Evolutionary conservation across 1,140 invertebrate species (phyloP).

Genomic region (Pseudomyrmex pallidus): DNA sequence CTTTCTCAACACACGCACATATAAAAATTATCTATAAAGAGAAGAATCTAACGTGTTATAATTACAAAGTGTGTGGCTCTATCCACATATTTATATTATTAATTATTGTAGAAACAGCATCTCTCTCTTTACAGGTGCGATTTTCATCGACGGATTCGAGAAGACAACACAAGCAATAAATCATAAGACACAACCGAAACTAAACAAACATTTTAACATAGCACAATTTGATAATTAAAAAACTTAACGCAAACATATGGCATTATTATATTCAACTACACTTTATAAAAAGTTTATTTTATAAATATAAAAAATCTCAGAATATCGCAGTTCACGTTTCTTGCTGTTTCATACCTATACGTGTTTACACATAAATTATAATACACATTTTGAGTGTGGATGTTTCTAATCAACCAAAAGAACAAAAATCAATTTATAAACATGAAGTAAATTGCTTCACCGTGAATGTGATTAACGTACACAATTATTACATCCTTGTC

Average conservation of each 20-base stretch:
- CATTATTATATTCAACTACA: not conserved
- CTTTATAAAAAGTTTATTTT: not conserved
- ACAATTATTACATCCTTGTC: conserved; percentile 3
- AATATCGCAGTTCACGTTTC: not conserved
- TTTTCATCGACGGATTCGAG: conserved; percentile 56
- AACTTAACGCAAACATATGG: not conserved
- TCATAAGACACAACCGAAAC: not conserved
- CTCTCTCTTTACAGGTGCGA: conserved; percentile 61
- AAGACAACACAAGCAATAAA: conserved; percentile 5
- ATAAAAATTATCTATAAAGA: conserved; percentile 74
- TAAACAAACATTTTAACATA: not conserved
- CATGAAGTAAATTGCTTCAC: not conserved
- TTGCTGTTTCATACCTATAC: not conserved
- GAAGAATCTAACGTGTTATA: conserved; percentile 66
- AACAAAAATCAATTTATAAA: not conserved
- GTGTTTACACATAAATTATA: conserved; percentile 18
- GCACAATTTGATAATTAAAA: not conserved
- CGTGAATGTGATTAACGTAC: not conserved
- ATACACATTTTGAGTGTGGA: not conserved
- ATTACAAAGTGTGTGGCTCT: conserved; percentile 73
- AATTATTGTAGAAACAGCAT: conserved; percentile 66
- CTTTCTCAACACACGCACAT: conserved; percentile 61
- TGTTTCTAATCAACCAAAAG: not conserved
- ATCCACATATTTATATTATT: conserved; percentile 74
- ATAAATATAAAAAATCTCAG: conserved; percentile 18